These are phyloP conservation scores for Bostrychus sinensis DNA, from an alignment of 2,113 vertebrate species.

Conservation along the genomic window DNA sequence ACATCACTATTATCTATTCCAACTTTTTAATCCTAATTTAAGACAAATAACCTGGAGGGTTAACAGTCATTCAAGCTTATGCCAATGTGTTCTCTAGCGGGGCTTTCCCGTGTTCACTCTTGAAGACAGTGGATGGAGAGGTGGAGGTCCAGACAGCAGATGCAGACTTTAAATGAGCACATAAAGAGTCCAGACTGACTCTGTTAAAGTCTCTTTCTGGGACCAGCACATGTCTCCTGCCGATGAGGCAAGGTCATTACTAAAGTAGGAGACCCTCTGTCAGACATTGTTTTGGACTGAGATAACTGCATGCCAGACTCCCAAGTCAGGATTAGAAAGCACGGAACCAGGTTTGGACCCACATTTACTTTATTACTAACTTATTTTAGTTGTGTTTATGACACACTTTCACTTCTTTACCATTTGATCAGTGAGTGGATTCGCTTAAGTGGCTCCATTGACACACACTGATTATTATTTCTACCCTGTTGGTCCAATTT, in stretches of 20 bases:
- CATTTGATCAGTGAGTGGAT: conserved; percentile 48
- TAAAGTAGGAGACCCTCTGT: conserved; percentile 25
- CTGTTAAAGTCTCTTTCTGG: conserved; percentile 31
- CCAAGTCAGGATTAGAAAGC: not conserved
- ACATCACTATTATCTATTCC: no score
- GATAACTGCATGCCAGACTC: conserved; percentile 28
- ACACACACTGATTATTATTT: conserved; percentile 64
- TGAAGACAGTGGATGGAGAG: conserved; percentile 37
- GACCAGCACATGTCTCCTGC: conserved; percentile 62
- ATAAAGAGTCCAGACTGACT: conserved; percentile 58
- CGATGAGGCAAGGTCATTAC: conserved; percentile 66
- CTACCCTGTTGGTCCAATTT: conserved; percentile 51
- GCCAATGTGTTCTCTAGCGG: conserved; percentile 8
- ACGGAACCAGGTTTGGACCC: conserved; percentile 1
- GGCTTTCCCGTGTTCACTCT: conserved; percentile 13
- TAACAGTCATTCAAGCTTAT: no score
- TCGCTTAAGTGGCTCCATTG: conserved; percentile 44
- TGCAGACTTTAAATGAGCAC: conserved; percentile 61
- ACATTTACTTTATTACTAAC: conserved; percentile 27
- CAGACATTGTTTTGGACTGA: conserved; percentile 53
- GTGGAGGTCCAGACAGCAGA: conserved; percentile 53
- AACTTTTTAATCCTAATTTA: no score
- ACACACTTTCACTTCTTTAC: conserved; percentile 39
- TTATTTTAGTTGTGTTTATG: conserved; percentile 4
- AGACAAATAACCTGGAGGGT: no score